Evolutionary conservation across 1,140 invertebrate species (phyloP), one percentile per base, ranked within the genome.

Genomic region (Zaprionus ornatus): DNA sequence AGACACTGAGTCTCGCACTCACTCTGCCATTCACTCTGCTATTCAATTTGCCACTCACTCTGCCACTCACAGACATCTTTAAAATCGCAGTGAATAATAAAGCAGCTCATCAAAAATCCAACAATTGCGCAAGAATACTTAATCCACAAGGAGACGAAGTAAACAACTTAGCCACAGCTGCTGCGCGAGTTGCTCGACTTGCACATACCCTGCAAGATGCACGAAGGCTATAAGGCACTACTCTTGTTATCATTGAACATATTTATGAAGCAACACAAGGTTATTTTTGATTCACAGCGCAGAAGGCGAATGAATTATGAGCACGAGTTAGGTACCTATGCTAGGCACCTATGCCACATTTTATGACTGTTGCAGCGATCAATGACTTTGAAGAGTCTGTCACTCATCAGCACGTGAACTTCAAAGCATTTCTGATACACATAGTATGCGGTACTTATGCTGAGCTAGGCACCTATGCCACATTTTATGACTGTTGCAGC

Each of bases 91-190:
- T 50, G 19, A 19, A 23, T 23, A 50, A 23, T 50, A 50, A 23
- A 50, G 45, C 45, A 50, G 19, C 19, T 23, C 45, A 50, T 50
- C 45, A 50, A 23, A 23, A 21, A 23, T 21, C n/a, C 19, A 50
- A 50, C 19, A 50, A 50, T 50, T 50, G 45, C 45, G 45, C 45
- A 50, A 50, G 19, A 50, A 50, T 12, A 50, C 45, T 50, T 50
- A 50, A 50, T 50, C 19, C 45, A 50, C 21, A 50, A 21, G 45
- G 10, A 50, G 45, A 50, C 45, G 45, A 50, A 50, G 45, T 50
- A 50, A 50, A 50, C 19, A 50, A 50, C 19, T 21, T 23, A 4
- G 45, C 4, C 4, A 50, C 2, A 45, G 40, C 7, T 17, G 10
- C 21, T 21, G 1, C 19, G n/a, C 17, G 3, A 9, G n/a, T 7